Evolutionary conservation across 2,113 vertebrate species (phyloP).

Genomic region (Zosterops japonicus): DNA sequence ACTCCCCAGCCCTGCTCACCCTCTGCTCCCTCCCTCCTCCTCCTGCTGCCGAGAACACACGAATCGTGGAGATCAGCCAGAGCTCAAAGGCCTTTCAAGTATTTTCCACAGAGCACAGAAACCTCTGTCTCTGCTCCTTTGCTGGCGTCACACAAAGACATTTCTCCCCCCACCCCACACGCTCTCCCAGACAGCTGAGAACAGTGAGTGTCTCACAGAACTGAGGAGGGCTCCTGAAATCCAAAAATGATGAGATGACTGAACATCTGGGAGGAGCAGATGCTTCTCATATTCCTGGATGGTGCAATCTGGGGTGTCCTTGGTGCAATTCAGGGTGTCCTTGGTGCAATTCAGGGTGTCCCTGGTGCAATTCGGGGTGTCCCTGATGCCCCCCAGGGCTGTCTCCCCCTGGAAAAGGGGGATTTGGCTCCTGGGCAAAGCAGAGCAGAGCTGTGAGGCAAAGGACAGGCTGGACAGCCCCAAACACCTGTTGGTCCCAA

Average conservation of each 20-base stretch:
- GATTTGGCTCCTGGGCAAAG: not conserved
- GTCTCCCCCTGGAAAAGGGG: not conserved
- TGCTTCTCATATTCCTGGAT: not conserved
- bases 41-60: not conserved
- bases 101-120: not conserved
- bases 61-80: constrained; percentile 18
- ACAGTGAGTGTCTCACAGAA: not conserved
- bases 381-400: not conserved
- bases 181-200: not conserved
- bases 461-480: not conserved
- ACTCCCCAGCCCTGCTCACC: not conserved
- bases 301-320: not conserved
- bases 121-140: not conserved
- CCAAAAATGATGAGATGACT: not conserved
- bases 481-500: not conserved
- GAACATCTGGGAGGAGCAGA: constrained; percentile 63
- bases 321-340: too few species aligned
- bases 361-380: not conserved
- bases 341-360: not conserved
- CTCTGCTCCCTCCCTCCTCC: not conserved
- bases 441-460: not conserved
- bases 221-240: not conserved
- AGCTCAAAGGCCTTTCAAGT: constrained; percentile 24
- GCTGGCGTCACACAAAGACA: not conserved
- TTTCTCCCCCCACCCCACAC: not conserved